Evolutionary conservation across 2,888 invertebrate species (phyloP), one percentile per base, ranked within the genome.

Genomic region (Hofmannophila pseudospretella): DNA sequence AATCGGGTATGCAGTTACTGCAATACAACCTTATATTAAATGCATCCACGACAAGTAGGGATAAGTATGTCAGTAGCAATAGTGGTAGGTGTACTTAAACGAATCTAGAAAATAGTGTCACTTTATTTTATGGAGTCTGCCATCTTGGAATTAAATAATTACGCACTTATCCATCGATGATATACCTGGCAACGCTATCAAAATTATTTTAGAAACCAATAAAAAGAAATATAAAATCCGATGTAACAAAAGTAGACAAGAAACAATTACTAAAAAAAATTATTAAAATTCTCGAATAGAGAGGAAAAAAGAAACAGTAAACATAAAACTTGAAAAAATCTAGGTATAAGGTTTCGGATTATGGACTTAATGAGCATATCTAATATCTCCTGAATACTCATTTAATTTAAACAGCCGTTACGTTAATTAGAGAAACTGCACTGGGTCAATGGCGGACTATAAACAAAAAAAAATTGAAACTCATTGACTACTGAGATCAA

Each of bases 391-490:
- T 16, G 16, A 16, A 16, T 16, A 16, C n/a, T n/a, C n/a, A n/a
- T n/a, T n/a, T 16, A 16, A 61, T 47, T 54, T 55, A 46, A 47
- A 51, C 54, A 67, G 51, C 67, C 69, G 71, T 58, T 54, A 52
- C 50, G 56, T 57, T 73, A 72, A 78, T 78, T 69, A 68, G 69
- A 69, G 73, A 77, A 76, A 77, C 66, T 65, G 51, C 41, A 60
- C 51, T 67, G 54, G 75, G 75, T 75, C 80, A 80, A 79, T 80
- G 79, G 64, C 76, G 61, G 65, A 49, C 37, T 37, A 35, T 41
- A 42, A 53, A 55, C 51, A 60, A 75, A 69, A 63, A 60, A 75
- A 69, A 63, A 67, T 42, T 43, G 41, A 48, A 58, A 53, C 44
- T 54, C 54, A 65, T 57, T 68, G 58, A 67, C 52, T 59, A 12